Evolutionary conservation across 2,797 vertebrate species (phyloP).

Genomic region (Myoxocephalus aenaeus): DNA sequence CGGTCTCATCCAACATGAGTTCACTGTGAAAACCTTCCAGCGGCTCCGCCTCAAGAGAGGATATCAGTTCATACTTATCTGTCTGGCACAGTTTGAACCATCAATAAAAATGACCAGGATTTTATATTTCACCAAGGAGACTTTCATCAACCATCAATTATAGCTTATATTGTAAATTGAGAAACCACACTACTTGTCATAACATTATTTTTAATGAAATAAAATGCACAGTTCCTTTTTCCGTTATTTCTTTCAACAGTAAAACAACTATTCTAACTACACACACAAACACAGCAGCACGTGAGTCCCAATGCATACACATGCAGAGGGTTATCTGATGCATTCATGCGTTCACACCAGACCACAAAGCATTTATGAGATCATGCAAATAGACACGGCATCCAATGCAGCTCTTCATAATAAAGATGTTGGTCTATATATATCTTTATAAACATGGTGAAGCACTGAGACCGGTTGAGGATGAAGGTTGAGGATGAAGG

Average conservation of each 20-base stretch:
- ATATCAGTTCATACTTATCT: background rate
- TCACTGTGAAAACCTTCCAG: background rate
- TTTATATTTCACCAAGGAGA: background rate
- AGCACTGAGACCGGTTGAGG: background rate
- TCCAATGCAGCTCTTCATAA: too few relatives aligned
- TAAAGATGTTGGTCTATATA: background rate
- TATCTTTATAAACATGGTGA: background rate
- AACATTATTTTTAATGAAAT: too few relatives aligned
- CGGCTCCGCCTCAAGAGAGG: background rate
- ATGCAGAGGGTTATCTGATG: background rate
- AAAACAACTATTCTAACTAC: too few relatives aligned
- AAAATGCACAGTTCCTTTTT: too few relatives aligned
- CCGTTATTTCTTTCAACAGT: too few relatives aligned
- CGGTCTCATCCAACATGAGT: background rate
- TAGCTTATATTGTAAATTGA: too few relatives aligned
- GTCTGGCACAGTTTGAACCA: background rate
- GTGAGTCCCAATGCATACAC: too few relatives aligned
- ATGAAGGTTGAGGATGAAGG: constrained; percentile 2
- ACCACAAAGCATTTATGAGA: too few relatives aligned
- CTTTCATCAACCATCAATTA: too few relatives aligned
- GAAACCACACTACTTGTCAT: too few relatives aligned
- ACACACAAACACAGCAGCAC: too few relatives aligned
- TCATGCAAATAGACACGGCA: background rate
- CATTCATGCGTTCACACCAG: too few relatives aligned
- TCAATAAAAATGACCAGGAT: background rate